These are phyloP conservation scores for Nephrotoma flavescens DNA, from an alignment of 2,888 invertebrate genomes.

Conservation along the genomic window DNA sequence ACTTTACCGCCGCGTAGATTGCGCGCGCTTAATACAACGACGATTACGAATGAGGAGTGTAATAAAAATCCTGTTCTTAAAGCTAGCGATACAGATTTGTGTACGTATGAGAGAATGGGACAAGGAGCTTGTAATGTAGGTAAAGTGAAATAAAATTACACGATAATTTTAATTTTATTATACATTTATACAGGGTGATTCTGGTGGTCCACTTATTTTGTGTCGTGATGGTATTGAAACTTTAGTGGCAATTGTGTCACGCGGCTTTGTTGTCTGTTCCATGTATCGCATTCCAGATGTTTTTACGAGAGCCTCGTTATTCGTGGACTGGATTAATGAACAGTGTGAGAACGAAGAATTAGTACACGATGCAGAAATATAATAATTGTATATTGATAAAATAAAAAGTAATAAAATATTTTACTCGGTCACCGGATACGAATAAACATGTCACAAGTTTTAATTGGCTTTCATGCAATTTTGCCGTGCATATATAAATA, in stretches of 20 bases:
- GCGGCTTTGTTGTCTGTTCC: constrained; percentile 3
- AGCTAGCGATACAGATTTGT: constrained; percentile 1
- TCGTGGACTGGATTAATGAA: constrained; percentile 3
- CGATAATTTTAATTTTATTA: background rate
- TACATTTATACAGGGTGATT: constrained; percentile 7
- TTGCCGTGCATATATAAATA: background rate
- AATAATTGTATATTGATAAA: background rate
- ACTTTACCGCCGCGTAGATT: background rate
- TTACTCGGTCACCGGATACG: background rate
- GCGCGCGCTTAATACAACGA: background rate
- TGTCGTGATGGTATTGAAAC: background rate
- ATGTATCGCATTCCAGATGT: constrained; percentile 4
- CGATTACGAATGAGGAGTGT: background rate
- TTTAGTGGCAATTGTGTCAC: constrained; percentile 6
- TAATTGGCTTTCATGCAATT: too few relatives aligned
- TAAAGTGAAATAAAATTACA: background rate
- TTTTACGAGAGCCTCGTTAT: constrained; percentile 6
- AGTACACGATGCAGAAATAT: background rate
- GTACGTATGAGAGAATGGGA: background rate
- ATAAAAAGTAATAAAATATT: background rate
- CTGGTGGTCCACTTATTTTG: constrained; percentile 6
- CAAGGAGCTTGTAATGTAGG: constrained; percentile 9
- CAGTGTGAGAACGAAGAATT: background rate
- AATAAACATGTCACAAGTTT: background rate
- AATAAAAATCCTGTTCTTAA: background rate